phyloP scores from a whole-genome alignment of 92 coral and sea anemone species.

The Blastomussa wellsi region DNA sequence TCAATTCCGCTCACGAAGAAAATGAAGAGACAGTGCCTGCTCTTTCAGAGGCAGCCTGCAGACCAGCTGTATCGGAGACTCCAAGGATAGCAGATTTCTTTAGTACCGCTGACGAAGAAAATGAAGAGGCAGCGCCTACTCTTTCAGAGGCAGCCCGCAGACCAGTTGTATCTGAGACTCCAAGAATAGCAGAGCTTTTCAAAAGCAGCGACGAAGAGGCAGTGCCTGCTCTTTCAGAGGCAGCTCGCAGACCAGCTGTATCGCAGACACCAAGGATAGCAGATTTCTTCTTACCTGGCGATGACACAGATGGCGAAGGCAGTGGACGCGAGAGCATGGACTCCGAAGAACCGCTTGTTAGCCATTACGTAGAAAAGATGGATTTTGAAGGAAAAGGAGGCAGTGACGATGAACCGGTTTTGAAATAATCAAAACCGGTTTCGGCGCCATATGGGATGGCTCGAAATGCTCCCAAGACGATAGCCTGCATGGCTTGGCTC shows the following conservation, averaged over 20 bases:
- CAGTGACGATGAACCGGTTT: conserved; percentile 21
- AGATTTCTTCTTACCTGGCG: conserved; percentile 23
- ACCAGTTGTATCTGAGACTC: conserved; percentile 19
- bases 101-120: not conserved
- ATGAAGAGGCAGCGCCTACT: not conserved
- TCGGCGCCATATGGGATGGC: not conserved
- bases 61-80: not conserved
- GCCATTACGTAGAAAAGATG: conserved; percentile 43
- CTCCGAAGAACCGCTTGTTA: conserved; percentile 38
- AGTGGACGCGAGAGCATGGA: conserved; percentile 23
- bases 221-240: not conserved
- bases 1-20: too few species aligned
- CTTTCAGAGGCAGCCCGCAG: not conserved
- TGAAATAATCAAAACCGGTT: conserved; percentile 13
- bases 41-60: not conserved
- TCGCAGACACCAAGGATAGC: conserved; percentile 31
- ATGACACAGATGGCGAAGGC: conserved; percentile 22
- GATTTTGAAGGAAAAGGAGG: conserved; percentile 19
- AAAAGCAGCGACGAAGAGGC: not conserved
- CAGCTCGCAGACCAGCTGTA: conserved; percentile 11
- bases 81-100: conserved; percentile 7
- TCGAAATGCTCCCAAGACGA: not conserved
- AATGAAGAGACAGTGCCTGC: too few species aligned
- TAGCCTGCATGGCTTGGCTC: not conserved
- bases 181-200: conserved; percentile 33